Percentiles rank a stretch among this genome's conserved stretches.
These are phyloP conservation scores for Tigriopus californicus DNA, from an alignment of 2,888 invertebrate genomes.

Conservation along the genomic window DNA sequence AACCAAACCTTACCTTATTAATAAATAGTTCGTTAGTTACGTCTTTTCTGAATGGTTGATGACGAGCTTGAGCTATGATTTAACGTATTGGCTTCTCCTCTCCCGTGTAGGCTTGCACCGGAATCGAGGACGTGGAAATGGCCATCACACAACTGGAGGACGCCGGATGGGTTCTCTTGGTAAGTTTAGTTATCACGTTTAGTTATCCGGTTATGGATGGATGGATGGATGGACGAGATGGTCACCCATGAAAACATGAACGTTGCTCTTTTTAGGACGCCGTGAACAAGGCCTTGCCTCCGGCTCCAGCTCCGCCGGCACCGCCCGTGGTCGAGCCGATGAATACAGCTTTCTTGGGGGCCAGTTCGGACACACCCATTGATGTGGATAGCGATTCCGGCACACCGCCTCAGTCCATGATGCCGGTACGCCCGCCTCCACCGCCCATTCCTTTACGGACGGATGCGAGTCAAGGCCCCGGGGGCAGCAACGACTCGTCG, in stretches of 20 bases:
- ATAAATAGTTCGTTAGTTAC: too few species aligned
- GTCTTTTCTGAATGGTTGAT: too few species aligned
- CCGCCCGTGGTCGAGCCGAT: not conserved
- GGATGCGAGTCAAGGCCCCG: too few species aligned
- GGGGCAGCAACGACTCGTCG: too few species aligned
- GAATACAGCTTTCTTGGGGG: too few species aligned
- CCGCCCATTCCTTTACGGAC: not conserved
- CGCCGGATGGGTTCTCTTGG: not conserved
- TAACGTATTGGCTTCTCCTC: not conserved
- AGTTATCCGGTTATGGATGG: too few species aligned
- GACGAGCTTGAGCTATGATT: too few species aligned
- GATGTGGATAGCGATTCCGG: not conserved
- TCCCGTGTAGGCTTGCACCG: conserved; percentile 7
- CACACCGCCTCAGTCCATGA: not conserved
- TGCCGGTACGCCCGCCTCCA: not conserved
- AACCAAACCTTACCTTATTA: too few species aligned
- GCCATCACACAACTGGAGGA: conserved; percentile 12
- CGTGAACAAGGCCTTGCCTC: conserved; percentile 12
- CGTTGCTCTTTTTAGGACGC: conserved; percentile 6
- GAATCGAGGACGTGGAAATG: conserved; percentile 12
- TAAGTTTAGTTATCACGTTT: not conserved
- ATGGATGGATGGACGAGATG: too few species aligned
- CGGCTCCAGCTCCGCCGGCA: not conserved
- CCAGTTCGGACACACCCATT: not conserved
- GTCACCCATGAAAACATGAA: too few species aligned